Evolutionary conservation across 1,140 invertebrate species (phyloP), one percentile per base, ranked within the genome.

Genomic region (Tribolium madens): DNA sequence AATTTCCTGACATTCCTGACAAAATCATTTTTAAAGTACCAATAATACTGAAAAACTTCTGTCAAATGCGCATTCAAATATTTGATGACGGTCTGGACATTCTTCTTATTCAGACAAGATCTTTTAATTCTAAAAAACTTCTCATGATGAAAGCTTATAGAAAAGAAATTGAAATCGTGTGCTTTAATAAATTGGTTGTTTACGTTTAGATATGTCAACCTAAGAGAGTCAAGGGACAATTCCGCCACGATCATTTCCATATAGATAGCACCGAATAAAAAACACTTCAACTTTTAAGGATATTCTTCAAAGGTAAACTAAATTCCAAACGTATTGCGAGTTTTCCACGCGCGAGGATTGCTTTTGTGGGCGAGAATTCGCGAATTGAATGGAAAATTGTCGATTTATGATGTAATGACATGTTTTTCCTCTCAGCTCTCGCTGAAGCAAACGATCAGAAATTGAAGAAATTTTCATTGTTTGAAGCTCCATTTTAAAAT

Each of bases 351-450:
- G 69, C 73, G 68, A 78, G 48, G 64, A 76, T 76, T 76, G 68
- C 69, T 76, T 78, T 78, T 77, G 76, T 77, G 57, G 75, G 77
- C 72, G 74, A 76, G 73, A 78, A 78, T 71, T 42, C 64, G 74
- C 77, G 77, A 78, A 78, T 78, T 78, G 77, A 78, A 78, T 78
- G 77, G 77, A 78, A 78, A 78, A 78, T 78, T 78, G 77, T 78
- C 77, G 77, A 78, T 78, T 78, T 78, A 78, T 78, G 72, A 76
- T 78, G 74, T 78, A 78, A 78, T 78, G 74, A 74, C 74, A 72
- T 71, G 57, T 72, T 60, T 70, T 36, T 68, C 74, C 73, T 71
- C 71, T 64, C 57, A 31, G 26, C n/a, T 9, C 57, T 64, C 26
- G 21, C 52, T 26, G 57, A 33, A 33, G 57, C 57, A 33, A 64